Base-by-base conservation (phyloP, 1,140 invertebrate genomes). In the Cotesia typhae region DNA sequence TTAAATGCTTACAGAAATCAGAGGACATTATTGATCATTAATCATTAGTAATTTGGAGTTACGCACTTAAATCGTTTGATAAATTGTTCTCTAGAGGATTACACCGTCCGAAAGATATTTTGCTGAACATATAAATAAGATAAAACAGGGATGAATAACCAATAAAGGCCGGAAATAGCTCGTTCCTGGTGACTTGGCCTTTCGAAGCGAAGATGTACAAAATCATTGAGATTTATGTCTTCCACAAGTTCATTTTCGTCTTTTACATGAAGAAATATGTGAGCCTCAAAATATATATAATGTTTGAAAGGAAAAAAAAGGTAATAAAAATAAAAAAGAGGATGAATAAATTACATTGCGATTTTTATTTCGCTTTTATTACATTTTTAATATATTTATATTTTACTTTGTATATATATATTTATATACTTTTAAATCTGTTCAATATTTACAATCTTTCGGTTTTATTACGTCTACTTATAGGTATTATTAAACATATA, bases 151-250 rank as follows among this genome's bases (percentile, higher is more conserved):
- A 57, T 59, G 41, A 69, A 51, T 55, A 63, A 52, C 51, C 10
- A 4, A 51, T 59, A 52, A 14, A 57, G 51, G 51, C 52, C 74
- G 66, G 68, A 75, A 75, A 75, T 75, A 75, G 70, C 74, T 66
- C 67, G 67, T 69, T 57, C 41, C 51, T n/a, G 12, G 37, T 72
- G 14, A 41, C 4, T n/a, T 6, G 17, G 61, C 38, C 38, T 61
- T 35, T 69, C 10, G 14, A 47, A 5, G 14, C 38, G 41, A 35
- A 38, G 14, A 14, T 57, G 69, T 20, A 71, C 17, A 70, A 70
- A 72, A 75, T 72, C 53, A 41, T 35, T 3, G 47, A 72, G 74
- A 75, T 75, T 75, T 75, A 72, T 72, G 60, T 69, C 67, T 72
- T 66, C 61, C 69, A 53, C 53, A 52, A 64, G 61, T 38, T 14